These are phyloP conservation scores for Patella depressa DNA, from an alignment of 2,888 invertebrate species.

Conservation along the genomic window DNA sequence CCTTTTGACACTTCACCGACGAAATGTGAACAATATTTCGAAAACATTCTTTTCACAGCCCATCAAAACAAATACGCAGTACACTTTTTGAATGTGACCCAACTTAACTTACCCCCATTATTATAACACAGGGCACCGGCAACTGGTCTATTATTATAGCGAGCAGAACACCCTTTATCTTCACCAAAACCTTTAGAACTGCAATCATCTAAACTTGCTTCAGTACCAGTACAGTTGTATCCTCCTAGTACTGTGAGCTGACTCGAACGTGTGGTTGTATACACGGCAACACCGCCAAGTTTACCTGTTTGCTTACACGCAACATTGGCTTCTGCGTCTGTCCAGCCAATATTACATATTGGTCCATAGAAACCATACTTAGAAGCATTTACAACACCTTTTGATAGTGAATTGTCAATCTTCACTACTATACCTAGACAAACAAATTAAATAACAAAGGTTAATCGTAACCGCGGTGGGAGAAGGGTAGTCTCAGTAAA, in stretches of 20 bases:
- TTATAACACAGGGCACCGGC: constrained; percentile 56
- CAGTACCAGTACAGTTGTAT: constrained; percentile 46
- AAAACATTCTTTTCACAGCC: too few species aligned
- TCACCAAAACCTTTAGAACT: constrained; percentile 44
- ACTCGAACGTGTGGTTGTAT: neutral
- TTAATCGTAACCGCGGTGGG: too few species aligned
- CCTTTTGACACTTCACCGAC: too few species aligned
- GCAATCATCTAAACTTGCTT: constrained; percentile 45
- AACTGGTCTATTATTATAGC: constrained; percentile 34
- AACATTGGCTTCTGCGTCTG: constrained; percentile 49
- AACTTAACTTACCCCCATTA: constrained; percentile 37
- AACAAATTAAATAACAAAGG: too few species aligned
- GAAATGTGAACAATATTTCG: too few species aligned
- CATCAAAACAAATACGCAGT: too few species aligned
- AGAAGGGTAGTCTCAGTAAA: too few species aligned
- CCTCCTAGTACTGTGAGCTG: constrained; percentile 49
- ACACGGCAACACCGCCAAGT: constrained; percentile 14
- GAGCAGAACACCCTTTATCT: constrained; percentile 39
- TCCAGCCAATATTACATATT: constrained; percentile 55
- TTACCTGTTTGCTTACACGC: constrained; percentile 19
- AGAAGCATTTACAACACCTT: constrained; percentile 78
- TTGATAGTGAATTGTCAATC: too few species aligned
- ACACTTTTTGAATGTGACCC: too few species aligned
- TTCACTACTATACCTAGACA: too few species aligned
- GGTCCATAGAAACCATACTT: constrained; percentile 82